phyloP scores from a whole-genome alignment of 2,113 vertebrate genomes.

The Turdus rufiventris region DNA sequence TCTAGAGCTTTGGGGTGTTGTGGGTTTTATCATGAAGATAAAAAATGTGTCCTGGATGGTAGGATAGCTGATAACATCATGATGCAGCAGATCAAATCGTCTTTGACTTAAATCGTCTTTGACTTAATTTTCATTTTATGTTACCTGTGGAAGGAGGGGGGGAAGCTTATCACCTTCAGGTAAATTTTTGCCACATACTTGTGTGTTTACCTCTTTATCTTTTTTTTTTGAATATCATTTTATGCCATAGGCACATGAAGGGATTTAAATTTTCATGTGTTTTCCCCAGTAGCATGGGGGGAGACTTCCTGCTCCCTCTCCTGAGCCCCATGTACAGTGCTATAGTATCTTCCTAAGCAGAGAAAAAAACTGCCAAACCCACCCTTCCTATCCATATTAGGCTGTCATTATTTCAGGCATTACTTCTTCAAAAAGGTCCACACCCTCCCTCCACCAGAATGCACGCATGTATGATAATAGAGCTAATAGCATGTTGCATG shows the following conservation, averaged over 20 bases:
- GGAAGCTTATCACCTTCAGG: not conserved
- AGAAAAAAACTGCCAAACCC: accelerated
- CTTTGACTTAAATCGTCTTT: not conserved
- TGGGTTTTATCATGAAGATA: conserved; percentile 9
- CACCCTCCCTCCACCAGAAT: not conserved
- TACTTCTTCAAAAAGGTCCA: not conserved
- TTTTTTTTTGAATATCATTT: not conserved
- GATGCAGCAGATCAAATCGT: not conserved
- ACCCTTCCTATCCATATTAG: not conserved
- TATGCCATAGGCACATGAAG: accelerated
- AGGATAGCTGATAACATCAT: not conserved
- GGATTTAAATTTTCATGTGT: not conserved
- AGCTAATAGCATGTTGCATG: not conserved
- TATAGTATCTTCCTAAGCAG: not conserved
- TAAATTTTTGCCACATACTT: not conserved
- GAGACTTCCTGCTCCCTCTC: not conserved
- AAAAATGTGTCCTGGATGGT: not conserved
- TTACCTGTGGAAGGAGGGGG: not conserved
- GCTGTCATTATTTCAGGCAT: not conserved
- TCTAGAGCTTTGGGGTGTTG: not conserved
- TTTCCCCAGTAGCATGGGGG: accelerated
- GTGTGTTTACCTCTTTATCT: not conserved
- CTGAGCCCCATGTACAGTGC: accelerated
- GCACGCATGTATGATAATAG: no score
- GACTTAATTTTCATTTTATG: not conserved